Base-by-base conservation (phyloP, 2,113 vertebrate species). In the Engystomops pustulosus region DNA sequence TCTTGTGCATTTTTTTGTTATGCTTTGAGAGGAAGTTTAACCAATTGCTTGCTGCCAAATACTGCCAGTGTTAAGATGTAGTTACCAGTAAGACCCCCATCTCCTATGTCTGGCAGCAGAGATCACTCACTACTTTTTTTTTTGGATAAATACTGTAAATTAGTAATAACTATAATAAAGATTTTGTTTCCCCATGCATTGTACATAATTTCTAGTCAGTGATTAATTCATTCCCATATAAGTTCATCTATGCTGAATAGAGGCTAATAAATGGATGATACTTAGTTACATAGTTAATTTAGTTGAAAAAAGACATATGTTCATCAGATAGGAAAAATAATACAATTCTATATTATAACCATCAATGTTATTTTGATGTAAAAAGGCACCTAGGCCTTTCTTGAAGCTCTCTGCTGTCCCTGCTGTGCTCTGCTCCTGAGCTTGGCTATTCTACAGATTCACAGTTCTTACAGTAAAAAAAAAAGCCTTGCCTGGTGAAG, bases 1-100 rank as follows among this genome's bases (percentile, higher is more conserved):
- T 78, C 45, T 84, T 77, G 69, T 60, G 62, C 65, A 60, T 76
- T 78, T 84, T n/a, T 68, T 68, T 68, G 44, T 70, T 32, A n/a
- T 47, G 53, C 81, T 76, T 67, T 11, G 12, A 65, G 41, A 41
- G 44, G 34, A 38, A 51, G 12, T 76, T 84, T 84, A 84, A 84
- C 82, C 30, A 47, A 51, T 84, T 84, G 74, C 23, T 65, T 69
- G 32, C 82, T 69, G 32, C 36, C 60, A 69, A 36, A 77, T 36
- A 58, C 32, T 58, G 74, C 23, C 74, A 58, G 49, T 79, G 53
- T 79, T 62, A 65, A 62, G 55, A 44, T 27, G 38, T 65, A 65
- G 55, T 62, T 60, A 18, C 30, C 32, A 77, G 12, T 55, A 38
- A 55, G 47, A 53, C 25, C 51, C n/a, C 32, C 11, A 41, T 30